phyloP scores from a whole-genome alignment of 2,113 vertebrate species.

The Spilogale gracilis region DNA sequence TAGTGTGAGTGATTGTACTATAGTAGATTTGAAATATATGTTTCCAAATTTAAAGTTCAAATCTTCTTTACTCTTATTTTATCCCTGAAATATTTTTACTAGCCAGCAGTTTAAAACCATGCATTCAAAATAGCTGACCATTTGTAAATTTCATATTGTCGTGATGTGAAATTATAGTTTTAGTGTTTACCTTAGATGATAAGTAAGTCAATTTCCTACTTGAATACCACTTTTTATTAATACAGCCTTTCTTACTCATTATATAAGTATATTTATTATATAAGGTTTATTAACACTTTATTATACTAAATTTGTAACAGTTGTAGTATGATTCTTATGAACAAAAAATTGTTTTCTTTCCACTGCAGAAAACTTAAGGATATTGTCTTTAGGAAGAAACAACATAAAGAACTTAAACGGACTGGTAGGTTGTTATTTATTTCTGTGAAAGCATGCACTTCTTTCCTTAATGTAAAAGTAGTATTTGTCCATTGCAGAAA shows the following conservation, averaged over 20 bases:
- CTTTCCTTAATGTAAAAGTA: conserved; percentile 27
- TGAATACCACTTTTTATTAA: neutral
- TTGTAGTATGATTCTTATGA: conserved; percentile 69
- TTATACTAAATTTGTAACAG: conserved; percentile 1
- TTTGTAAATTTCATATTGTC: conserved; percentile 55
- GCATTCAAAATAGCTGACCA: neutral
- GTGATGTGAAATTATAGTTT: conserved; percentile 42
- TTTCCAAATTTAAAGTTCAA: conserved; percentile 22
- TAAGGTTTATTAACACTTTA: conserved; percentile 22
- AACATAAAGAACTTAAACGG: conserved; percentile 97
- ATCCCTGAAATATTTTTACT: conserved; percentile 46
- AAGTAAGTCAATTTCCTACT: neutral
- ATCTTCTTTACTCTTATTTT: conserved; percentile 47
- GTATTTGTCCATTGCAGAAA: conserved; percentile 47
- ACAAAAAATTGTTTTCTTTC: conserved; percentile 69
- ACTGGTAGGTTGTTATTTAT: conserved; percentile 90
- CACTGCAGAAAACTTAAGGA: conserved; percentile 94
- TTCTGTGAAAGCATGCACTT: neutral
- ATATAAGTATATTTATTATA: conserved; percentile 3
- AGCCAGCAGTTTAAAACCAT: conserved; percentile 15
- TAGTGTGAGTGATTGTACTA: neutral
- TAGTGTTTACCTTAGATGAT: conserved; percentile 54
- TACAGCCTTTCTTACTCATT: neutral
- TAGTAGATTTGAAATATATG: conserved; percentile 41
- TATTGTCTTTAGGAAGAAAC: conserved; percentile 97